Percentiles rank a stretch among this genome's conserved stretches.
Conservation (phyloP, 1,140 invertebrate genomes). For the Geopemphigus sp. region DNA sequence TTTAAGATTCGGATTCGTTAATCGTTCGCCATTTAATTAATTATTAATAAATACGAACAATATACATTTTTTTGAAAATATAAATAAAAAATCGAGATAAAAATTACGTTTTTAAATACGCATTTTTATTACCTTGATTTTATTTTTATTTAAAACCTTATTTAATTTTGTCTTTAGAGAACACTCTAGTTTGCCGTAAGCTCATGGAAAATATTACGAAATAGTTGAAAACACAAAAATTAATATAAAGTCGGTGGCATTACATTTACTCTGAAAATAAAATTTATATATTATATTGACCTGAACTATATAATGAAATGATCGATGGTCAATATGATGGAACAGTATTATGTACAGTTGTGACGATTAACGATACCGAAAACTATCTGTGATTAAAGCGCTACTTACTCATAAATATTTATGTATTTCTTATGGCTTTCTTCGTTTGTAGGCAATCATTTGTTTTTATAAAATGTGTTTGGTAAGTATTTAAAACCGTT, state of each 20-base stretch:
- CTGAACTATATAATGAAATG: background rate
- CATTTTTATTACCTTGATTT: background rate
- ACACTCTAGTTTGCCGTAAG: no score
- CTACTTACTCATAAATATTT: background rate
- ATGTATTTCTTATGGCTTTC: no score
- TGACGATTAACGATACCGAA: background rate
- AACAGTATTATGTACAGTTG: background rate
- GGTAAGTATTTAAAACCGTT: no score
- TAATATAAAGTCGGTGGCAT: background rate
- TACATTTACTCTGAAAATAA: background rate
- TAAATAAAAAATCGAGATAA: no score
- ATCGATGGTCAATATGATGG: conserved; percentile 13
- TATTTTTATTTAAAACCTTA: background rate
- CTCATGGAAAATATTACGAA: background rate
- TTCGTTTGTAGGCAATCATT: background rate
- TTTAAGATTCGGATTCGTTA: no score
- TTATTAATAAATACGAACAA: no score
- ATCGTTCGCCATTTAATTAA: no score
- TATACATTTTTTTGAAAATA: no score
- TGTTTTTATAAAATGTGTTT: conserved; percentile 14
- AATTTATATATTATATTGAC: background rate
- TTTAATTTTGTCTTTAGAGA: background rate
- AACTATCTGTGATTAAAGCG: conserved; percentile 14
- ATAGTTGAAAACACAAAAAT: background rate
- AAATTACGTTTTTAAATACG: no score